phyloP scores from a whole-genome alignment of 2,888 invertebrate species.

The Hymenopus coronatus region DNA sequence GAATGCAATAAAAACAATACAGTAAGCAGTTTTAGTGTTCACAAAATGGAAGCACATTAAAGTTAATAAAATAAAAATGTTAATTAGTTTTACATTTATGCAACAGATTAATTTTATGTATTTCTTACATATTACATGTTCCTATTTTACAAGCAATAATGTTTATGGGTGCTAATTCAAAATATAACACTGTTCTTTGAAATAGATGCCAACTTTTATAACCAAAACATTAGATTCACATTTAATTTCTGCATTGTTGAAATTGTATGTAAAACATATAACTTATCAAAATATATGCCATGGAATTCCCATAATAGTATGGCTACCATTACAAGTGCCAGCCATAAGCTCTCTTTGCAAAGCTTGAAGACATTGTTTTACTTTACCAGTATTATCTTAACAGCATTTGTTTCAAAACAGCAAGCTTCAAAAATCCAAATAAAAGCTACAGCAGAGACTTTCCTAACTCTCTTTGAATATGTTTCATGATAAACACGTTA shows the following conservation, averaged over 20 bases:
- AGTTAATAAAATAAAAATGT: neutral
- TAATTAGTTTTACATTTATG: neutral
- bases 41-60: neutral
- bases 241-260: neutral
- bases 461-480: too few relatives aligned
- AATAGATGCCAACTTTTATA: neutral
- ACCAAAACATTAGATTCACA: neutral
- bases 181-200: neutral
- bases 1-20: neutral
- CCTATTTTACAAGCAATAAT: neutral
- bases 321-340: neutral
- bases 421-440: too few relatives aligned
- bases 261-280: neutral
- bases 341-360: neutral
- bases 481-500: too few relatives aligned
- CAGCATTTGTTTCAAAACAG: too few relatives aligned
- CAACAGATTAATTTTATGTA: neutral
- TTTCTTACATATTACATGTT: neutral
- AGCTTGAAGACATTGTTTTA: neutral
- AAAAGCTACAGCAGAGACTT: too few relatives aligned
- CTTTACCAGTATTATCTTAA: too few relatives aligned
- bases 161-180: neutral
- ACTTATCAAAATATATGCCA: too few relatives aligned
- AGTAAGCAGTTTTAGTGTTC: neutral
- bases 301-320: neutral